Percentiles rank a stretch among this genome's conserved stretches.
These are phyloP conservation scores for Xiphophorus couchianus DNA, from an alignment of 2,113 vertebrate species.

Conservation along the genomic window DNA sequence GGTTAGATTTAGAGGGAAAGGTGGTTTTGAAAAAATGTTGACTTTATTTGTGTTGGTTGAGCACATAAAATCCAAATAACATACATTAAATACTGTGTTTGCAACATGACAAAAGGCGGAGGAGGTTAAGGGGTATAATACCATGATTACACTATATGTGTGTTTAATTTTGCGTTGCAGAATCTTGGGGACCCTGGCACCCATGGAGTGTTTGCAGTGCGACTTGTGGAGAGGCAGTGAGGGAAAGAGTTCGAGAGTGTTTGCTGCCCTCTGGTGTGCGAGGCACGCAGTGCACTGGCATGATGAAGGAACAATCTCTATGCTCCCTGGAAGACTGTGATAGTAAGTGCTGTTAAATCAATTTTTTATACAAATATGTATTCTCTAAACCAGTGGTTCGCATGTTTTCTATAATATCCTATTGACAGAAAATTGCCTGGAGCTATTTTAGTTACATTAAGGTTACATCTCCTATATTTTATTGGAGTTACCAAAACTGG, in stretches of 20 bases:
- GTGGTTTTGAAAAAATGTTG: too few species aligned
- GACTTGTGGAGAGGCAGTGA: conserved; percentile 90
- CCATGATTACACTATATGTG: neutral
- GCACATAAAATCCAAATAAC: too few species aligned
- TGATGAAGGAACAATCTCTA: conserved; percentile 83
- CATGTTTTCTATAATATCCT: neutral
- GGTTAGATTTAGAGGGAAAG: too few species aligned
- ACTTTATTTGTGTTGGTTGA: too few species aligned
- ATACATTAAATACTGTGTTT: too few species aligned
- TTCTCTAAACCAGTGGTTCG: neutral
- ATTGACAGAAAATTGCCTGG: neutral
- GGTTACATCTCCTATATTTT: too few species aligned
- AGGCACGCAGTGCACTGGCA: conserved; percentile 83
- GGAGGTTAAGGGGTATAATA: too few species aligned
- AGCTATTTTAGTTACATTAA: neutral
- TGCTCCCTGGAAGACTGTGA: conserved; percentile 92
- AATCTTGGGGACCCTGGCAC: conserved; percentile 89
- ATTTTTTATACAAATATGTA: neutral
- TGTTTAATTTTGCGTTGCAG: conserved; percentile 32
- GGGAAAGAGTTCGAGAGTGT: conserved; percentile 88
- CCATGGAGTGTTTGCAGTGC: conserved; percentile 92
- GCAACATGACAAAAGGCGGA: too few species aligned
- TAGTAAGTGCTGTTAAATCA: conserved; percentile 74
- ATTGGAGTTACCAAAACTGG: neutral
- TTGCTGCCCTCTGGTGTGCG: conserved; percentile 80